Evolutionary conservation across 1,140 invertebrate species (phyloP).

Genomic region (Drosophila kurseongensis): DNA sequence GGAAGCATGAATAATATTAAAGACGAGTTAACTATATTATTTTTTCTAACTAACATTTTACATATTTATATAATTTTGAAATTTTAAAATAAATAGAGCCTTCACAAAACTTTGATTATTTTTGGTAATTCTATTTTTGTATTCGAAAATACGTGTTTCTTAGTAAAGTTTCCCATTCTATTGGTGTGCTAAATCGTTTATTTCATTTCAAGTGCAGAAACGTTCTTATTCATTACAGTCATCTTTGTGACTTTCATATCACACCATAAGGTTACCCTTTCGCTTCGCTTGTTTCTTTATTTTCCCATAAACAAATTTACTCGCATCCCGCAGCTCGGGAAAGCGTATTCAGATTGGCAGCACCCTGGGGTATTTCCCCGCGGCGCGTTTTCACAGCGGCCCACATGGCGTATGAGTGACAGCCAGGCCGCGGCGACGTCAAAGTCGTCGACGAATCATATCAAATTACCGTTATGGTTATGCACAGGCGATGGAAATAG

Average conservation of each 20-base stretch:
- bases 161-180: background rate
- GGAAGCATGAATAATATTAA: too few species aligned
- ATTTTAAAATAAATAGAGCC: too few species aligned
- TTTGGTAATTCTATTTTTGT: too few species aligned
- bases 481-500: slow-evolving; percentile 14
- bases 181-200: background rate
- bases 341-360: slow-evolving; percentile 41
- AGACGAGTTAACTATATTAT: too few species aligned
- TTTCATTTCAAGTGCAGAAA: slow-evolving; percentile 4
- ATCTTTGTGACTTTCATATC: slow-evolving; percentile 16
- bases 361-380: slow-evolving; percentile 17
- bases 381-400: slow-evolving; percentile 17
- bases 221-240: slow-evolving; percentile 11
- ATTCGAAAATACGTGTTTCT: background rate
- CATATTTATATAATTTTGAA: too few species aligned
- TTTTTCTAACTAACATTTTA: too few species aligned
- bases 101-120: too few species aligned
- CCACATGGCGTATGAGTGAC: slow-evolving; percentile 71
- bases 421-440: slow-evolving; percentile 36
- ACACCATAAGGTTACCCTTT: background rate
- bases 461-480: slow-evolving; percentile 65
- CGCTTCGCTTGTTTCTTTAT: background rate
- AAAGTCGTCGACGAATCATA: slow-evolving; percentile 53
- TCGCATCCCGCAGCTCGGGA: background rate
- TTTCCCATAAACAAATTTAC: slow-evolving; percentile 12